Evolutionary conservation across 2,797 vertebrate species (phyloP).

Genomic region (Macropodus opercularis): DNA sequence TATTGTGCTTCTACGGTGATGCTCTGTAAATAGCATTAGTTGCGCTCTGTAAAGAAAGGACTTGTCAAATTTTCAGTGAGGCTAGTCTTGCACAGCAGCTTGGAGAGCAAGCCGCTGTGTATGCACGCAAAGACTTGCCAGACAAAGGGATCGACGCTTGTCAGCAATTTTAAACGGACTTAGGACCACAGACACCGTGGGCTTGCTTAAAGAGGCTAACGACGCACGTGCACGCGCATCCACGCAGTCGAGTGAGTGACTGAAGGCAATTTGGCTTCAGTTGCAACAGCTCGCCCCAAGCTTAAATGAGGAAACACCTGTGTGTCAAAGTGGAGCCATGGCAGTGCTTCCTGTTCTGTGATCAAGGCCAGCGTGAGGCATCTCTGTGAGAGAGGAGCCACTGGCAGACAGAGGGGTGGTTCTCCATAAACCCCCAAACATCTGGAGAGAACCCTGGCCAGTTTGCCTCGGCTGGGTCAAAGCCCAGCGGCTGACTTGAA

Average conservation of each 20-base stretch:
- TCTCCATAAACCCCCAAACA: slow-evolving; percentile 57
- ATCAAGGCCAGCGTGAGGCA: slow-evolving; percentile 64
- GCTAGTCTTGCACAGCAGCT: slow-evolving; percentile 75
- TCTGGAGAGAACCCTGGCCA: slow-evolving; percentile 51
- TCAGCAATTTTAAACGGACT: slow-evolving; percentile 74
- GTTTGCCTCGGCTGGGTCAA: slow-evolving; percentile 10
- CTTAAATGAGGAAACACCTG: slow-evolving; percentile 73
- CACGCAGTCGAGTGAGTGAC: slow-evolving; percentile 46
- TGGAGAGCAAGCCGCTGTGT: slow-evolving; percentile 69
- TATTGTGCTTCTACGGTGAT: slow-evolving; percentile 70
- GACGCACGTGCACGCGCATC: no score
- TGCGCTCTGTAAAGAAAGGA: slow-evolving; percentile 77
- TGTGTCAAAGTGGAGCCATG: slow-evolving; percentile 72
- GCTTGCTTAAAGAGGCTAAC: no score
- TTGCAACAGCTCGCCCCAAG: slow-evolving; percentile 69
- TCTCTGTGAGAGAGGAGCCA: slow-evolving; percentile 49
- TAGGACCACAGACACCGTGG: slow-evolving; percentile 55
- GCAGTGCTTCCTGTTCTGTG: slow-evolving; percentile 71
- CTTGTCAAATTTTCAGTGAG: slow-evolving; percentile 77
- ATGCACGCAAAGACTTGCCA: slow-evolving; percentile 66
- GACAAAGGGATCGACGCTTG: slow-evolving; percentile 75
- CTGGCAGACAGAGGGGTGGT: slow-evolving; percentile 47
- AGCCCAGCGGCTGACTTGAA: not conserved
- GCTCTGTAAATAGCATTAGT: slow-evolving; percentile 80
- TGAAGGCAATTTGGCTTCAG: slow-evolving; percentile 67